A percentile compares a stretch with the other conserved stretches of the same genome.
Conservation (phyloP, 2,888 invertebrate genomes). For the Druceiella hillmani region DNA sequence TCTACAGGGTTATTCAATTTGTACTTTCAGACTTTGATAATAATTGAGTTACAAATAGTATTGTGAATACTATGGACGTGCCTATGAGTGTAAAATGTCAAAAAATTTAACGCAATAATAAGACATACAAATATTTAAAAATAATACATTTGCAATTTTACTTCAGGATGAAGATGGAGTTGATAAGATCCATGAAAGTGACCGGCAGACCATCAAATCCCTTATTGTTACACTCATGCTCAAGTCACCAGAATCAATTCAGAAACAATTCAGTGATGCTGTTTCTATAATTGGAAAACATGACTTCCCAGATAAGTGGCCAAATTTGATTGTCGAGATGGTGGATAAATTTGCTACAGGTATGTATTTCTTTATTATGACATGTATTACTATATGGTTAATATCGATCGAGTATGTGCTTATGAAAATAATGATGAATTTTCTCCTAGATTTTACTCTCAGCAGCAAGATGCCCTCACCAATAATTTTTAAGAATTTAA, state of each 20-base stretch:
- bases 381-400: too few species aligned
- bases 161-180: constrained; percentile 63
- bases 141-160: too few species aligned
- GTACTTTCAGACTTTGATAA: too few species aligned
- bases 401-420: too few species aligned
- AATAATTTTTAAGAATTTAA: not conserved
- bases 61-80: too few species aligned
- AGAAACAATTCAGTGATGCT: constrained; percentile 92
- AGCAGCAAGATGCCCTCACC: not conserved
- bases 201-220: constrained; percentile 75
- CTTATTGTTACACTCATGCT: constrained; percentile 91
- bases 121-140: too few species aligned
- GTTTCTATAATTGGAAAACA: constrained; percentile 94
- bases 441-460: too few species aligned
- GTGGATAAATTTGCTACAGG: constrained; percentile 83
- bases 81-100: too few species aligned
- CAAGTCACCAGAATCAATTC: constrained; percentile 82
- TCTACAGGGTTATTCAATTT: too few species aligned
- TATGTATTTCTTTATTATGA: constrained; percentile 27
- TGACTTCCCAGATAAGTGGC: constrained; percentile 98
- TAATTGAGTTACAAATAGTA: too few species aligned
- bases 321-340: constrained; percentile 87
- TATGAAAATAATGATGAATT: too few species aligned
- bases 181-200: constrained; percentile 74
- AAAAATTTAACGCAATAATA: too few species aligned